These are phyloP conservation scores for Pseudomugil tenellus DNA, from an alignment of 2,797 vertebrate genomes.

Conservation along the genomic window DNA sequence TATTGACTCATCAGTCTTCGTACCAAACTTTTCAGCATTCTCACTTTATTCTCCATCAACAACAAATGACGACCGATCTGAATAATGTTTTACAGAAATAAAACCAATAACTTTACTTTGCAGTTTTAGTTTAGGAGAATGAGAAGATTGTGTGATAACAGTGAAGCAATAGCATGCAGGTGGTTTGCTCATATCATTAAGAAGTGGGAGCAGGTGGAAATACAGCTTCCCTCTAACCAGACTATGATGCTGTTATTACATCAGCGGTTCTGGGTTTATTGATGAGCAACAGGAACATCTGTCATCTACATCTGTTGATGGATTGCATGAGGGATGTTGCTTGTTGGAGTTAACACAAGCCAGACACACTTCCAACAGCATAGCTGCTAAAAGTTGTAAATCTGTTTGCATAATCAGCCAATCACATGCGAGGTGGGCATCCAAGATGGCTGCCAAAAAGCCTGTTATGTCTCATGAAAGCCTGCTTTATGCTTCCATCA, in stretches of 20 bases:
- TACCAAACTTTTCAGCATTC: background rate
- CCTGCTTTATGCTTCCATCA: constrained; percentile 26
- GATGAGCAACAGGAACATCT: constrained; percentile 38
- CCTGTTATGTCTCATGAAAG: constrained; percentile 12
- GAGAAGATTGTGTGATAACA: background rate
- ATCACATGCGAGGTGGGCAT: background rate
- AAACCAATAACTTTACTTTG: background rate
- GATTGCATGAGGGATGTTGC: background rate
- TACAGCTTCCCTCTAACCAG: background rate
- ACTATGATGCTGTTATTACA: background rate
- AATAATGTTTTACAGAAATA: background rate
- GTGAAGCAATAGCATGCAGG: background rate
- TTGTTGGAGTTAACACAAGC: background rate
- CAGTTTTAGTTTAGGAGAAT: background rate
- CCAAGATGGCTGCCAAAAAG: constrained; percentile 16
- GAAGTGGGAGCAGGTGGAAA: background rate
- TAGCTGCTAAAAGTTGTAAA: constrained; percentile 15
- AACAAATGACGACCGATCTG: no score
- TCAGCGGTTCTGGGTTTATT: background rate
- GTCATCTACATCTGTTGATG: constrained; percentile 32
- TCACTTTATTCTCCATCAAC: no score
- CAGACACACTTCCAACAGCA: background rate
- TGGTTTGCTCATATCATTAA: background rate
- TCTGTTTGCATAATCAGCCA: background rate
- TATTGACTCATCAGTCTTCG: no score